These are phyloP conservation scores for Drosophila orosa DNA, from an alignment of 1,140 invertebrate species.

Conservation along the genomic window DNA sequence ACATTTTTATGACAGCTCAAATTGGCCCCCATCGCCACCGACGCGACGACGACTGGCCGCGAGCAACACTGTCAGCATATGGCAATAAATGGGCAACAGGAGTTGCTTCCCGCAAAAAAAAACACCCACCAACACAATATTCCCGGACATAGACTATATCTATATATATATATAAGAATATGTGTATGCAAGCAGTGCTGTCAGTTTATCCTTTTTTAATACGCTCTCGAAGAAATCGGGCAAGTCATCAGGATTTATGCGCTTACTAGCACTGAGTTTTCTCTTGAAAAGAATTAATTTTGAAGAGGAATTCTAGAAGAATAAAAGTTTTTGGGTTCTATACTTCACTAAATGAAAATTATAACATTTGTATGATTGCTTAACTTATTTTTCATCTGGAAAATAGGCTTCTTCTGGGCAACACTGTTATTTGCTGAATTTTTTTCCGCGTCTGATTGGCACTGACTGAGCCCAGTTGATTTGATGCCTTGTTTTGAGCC, in stretches of 20 bases:
- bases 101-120: slow-evolving; percentile 22
- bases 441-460: slow-evolving; percentile 71
- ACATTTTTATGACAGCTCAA: slow-evolving; percentile 82
- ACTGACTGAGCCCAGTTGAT: slow-evolving; percentile 53
- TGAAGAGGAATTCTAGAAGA: too few relatives aligned
- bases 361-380: too few relatives aligned
- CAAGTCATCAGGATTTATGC: slow-evolving; percentile 1
- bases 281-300: neutral
- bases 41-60: slow-evolving; percentile 56
- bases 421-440: neutral
- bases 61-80: slow-evolving; percentile 81
- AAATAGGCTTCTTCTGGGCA: neutral
- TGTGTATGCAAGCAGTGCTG: slow-evolving; percentile 8
- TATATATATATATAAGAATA: slow-evolving; percentile 9
- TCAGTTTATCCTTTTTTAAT: slow-evolving; percentile 18
- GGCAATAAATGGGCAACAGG: slow-evolving; percentile 74
- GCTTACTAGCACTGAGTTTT: neutral
- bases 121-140: slow-evolving; percentile 13
- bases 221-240: slow-evolving; percentile 7
- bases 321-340: too few relatives aligned
- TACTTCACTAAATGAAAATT: too few relatives aligned
- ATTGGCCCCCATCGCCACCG: slow-evolving; percentile 74
- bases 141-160: slow-evolving; percentile 24
- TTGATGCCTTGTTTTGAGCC: slow-evolving; percentile 52
- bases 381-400: neutral